These are phyloP conservation scores for Theodoxus fluviatilis DNA, from an alignment of 2,888 invertebrate species.

Conservation along the genomic window DNA sequence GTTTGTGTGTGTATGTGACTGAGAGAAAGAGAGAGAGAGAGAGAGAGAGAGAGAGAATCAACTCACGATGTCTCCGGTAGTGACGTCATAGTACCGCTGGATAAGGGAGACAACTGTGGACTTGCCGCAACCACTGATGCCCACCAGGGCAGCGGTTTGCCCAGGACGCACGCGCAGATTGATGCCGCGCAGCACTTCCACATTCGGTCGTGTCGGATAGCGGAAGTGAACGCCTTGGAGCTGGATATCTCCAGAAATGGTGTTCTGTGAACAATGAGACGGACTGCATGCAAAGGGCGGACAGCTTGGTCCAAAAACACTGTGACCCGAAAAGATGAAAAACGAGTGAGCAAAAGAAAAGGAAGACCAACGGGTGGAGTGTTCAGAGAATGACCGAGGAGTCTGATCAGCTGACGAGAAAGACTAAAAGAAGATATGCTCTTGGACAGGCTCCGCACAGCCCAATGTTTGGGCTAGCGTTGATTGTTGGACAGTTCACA, in stretches of 20 bases:
- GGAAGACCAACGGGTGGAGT: too few relatives aligned
- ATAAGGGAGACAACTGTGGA: conserved; percentile 82
- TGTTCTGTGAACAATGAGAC: conserved; percentile 39
- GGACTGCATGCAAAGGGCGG: not conserved
- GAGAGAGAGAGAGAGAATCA: too few relatives aligned
- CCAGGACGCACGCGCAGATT: conserved; percentile 55
- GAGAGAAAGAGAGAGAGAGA: too few relatives aligned
- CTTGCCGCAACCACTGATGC: conserved; percentile 78
- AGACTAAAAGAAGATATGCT: too few relatives aligned
- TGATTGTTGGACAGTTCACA: too few relatives aligned
- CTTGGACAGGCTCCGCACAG: too few relatives aligned
- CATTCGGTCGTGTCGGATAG: conserved; percentile 64
- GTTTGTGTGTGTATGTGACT: too few relatives aligned
- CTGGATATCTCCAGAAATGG: conserved; percentile 60
- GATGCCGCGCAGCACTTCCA: conserved; percentile 60
- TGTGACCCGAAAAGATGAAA: too few relatives aligned
- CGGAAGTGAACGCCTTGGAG: conserved; percentile 62
- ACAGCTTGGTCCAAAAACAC: not conserved
- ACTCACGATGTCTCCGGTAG: conserved; percentile 58
- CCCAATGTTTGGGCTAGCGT: too few relatives aligned
- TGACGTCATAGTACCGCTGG: conserved; percentile 81
- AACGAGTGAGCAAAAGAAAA: too few relatives aligned
- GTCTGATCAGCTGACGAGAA: too few relatives aligned
- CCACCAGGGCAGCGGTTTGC: conserved; percentile 63
- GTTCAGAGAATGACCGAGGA: too few relatives aligned